Conservation (phyloP, 2,888 invertebrate genomes). For the Alentia gelatinosa region DNA sequence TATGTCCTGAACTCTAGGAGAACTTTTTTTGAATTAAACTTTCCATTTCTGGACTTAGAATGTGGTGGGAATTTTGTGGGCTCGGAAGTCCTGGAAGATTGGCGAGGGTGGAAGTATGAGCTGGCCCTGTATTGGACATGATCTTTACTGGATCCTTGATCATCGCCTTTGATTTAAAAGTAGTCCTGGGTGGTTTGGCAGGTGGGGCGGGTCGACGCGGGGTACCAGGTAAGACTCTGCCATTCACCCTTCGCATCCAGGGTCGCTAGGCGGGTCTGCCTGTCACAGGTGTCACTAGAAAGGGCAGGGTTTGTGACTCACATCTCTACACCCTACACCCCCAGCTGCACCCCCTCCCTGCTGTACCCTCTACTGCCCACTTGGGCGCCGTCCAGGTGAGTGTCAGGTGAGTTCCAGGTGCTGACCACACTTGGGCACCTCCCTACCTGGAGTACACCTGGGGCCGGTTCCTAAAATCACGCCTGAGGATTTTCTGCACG, state of each 20-base stretch:
- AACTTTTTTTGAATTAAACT: too few species aligned
- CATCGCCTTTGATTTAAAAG: too few species aligned
- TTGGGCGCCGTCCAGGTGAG: background rate
- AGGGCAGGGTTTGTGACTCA: slow-evolving; percentile 15
- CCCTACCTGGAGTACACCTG: too few species aligned
- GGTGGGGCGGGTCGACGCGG: background rate
- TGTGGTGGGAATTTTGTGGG: too few species aligned
- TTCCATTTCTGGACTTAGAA: too few species aligned
- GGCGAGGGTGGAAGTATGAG: too few species aligned
- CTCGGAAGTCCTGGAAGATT: too few species aligned
- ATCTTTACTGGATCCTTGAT: too few species aligned
- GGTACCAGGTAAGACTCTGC: background rate
- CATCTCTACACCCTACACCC: background rate
- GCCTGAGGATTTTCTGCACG: too few species aligned
- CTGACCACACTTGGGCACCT: slow-evolving; percentile 15
- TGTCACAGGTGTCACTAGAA: slow-evolving; percentile 7
- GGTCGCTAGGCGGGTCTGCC: background rate
- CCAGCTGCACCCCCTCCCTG: background rate
- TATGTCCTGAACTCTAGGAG: too few species aligned
- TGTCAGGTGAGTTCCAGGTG: background rate
- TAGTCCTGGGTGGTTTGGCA: background rate
- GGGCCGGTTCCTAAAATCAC: background rate
- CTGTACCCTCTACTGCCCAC: background rate
- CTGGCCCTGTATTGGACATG: too few species aligned
- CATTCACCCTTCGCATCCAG: background rate